Evolutionary conservation across 1,140 invertebrate genomes (phyloP).

Genomic region (Dreissena rostriformis): DNA sequence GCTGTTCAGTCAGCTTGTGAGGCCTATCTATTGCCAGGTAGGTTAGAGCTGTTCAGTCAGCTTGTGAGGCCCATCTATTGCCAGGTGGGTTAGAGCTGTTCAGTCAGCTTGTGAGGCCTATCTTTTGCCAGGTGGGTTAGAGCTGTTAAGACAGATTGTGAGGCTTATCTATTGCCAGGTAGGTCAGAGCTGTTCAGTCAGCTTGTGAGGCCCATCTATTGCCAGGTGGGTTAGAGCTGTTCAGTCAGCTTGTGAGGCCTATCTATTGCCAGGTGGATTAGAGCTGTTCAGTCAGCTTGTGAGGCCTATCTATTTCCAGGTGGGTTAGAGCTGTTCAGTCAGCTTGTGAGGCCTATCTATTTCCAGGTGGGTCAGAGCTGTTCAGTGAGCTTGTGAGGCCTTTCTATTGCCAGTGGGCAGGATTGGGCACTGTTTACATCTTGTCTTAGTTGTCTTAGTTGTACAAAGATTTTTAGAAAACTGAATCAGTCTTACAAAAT

Average conservation of each 20-base stretch:
- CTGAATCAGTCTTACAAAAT: too few relatives aligned
- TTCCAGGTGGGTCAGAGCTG: conserved; percentile 84
- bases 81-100: conserved; percentile 70
- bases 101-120: conserved; percentile 82
- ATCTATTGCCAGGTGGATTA: too few relatives aligned
- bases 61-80: too few relatives aligned
- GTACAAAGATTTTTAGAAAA: too few relatives aligned
- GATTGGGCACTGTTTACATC: too few relatives aligned
- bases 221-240: too few relatives aligned
- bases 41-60: conserved; percentile 1
- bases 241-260: too few relatives aligned
- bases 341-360: conserved; percentile 83
- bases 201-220: too few relatives aligned
- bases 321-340: conserved; percentile 82
- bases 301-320: conserved; percentile 85
- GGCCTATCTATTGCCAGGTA: conserved; percentile 85
- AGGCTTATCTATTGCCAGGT: conserved; percentile 86
- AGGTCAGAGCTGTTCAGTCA: conserved; percentile 32
- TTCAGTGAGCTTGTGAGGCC: conserved; percentile 83
- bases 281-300: conserved; percentile 83
- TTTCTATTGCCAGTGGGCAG: conserved; percentile 84
- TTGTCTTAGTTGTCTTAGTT: too few relatives aligned
- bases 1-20: conserved; percentile 83
- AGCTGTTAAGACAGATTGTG: conserved; percentile 83
- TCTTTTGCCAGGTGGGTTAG: conserved; percentile 84